Evolutionary conservation across 2,113 vertebrate species (phyloP), one percentile per base, ranked within the genome.

Genomic region (Microcebus griseorufus): DNA sequence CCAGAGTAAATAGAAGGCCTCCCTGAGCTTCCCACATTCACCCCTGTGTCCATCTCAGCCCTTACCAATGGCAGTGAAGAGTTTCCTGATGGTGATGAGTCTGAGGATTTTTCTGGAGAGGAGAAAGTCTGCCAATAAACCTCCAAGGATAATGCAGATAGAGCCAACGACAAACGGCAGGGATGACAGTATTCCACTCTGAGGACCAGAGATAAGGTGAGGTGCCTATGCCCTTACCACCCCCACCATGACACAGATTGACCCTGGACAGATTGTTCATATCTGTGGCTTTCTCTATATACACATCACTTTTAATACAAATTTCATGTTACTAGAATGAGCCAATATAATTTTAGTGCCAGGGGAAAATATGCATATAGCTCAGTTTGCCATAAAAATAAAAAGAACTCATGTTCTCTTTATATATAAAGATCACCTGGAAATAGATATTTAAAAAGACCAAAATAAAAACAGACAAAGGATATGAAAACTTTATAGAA

Each of bases 41-140:
- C 6, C 17, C 39, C 6, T 3, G 2, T 2, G 17, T 20, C 17
- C 53, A 39, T 11, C 18, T 23, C 0, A 0, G 12, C 80, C 34
- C 96, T 98, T 94, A 98, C 99, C 99, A n/a, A 93, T 12, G 6
- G 98, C 3, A 1, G 99, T 99, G 95, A 99, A 99, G 83, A 99
- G 94, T 73, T 99, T 99, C n/a, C 99, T 98, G 32, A 99, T 95
- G 0, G 83, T 89, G 6, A 99, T 98, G 76, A 99, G 80, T 53
- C 97, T 98, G 86, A 99, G 96, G 45, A 99, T 64, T n/a, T 69
- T 95, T 96, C 93, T 98, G 98, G 98, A 99, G 39, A 99, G 98
- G 70, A 99, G 98, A 13, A n/a, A 55, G 95, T 99, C 99, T 0
- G 99, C 99, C 10, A 97, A 3, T 3, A 99, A 82, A 10, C 99